phyloP scores from a whole-genome alignment of 2,888 invertebrate genomes.

The Pardosa pseudoannulata region DNA sequence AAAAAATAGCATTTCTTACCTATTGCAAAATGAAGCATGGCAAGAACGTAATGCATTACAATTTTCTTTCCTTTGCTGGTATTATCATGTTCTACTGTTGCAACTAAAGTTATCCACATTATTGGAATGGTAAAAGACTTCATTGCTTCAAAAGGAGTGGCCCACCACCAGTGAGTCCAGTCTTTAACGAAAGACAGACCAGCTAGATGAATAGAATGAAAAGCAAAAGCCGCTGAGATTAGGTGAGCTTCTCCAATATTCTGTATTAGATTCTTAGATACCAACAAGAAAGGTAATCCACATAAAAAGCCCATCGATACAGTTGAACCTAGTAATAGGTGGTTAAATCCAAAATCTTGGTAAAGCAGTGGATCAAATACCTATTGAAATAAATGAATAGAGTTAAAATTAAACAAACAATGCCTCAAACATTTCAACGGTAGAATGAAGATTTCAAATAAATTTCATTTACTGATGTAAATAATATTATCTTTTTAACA shows the following conservation, averaged over 20 bases:
- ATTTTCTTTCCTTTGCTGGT: conserved; percentile 61
- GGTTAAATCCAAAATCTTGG: conserved; percentile 54
- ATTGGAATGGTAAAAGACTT: conserved; percentile 72
- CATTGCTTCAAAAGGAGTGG: conserved; percentile 74
- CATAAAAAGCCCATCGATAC: conserved; percentile 51
- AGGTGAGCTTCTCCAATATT: conserved; percentile 73
- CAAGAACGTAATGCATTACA: conserved; percentile 72
- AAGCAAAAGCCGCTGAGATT: conserved; percentile 70
- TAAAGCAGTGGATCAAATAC: conserved; percentile 81
- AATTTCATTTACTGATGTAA: too few species aligned
- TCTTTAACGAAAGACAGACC: conserved; percentile 76
- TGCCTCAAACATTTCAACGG: too few species aligned
- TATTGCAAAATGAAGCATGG: conserved; percentile 72
- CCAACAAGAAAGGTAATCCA: conserved; percentile 62
- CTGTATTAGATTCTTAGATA: conserved; percentile 72
- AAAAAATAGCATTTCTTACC: conserved; percentile 42
- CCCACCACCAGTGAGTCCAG: conserved; percentile 59
- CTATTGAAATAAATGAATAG: conserved; percentile 21
- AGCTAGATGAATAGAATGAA: conserved; percentile 72
- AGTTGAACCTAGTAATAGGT: conserved; percentile 63
- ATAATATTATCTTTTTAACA: too few species aligned
- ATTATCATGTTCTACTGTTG: conserved; percentile 80
- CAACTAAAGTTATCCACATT: conserved; percentile 73
- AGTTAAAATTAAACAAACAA: too few species aligned
- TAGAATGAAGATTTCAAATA: too few species aligned